Evolutionary conservation across 1,140 invertebrate genomes (phyloP).

Genomic region (Xylocopa sonorina): DNA sequence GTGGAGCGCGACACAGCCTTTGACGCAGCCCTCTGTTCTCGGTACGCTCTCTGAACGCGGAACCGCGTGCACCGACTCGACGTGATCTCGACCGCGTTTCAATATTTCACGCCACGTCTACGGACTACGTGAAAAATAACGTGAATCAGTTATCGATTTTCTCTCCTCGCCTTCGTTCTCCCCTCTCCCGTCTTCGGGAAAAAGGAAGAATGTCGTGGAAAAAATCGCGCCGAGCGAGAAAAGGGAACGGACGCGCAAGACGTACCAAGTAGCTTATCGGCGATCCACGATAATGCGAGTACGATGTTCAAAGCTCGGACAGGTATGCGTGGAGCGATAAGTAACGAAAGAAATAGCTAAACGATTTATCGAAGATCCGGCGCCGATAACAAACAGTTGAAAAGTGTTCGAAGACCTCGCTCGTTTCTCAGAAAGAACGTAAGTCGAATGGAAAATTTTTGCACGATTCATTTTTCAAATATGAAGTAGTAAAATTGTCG

Average conservation of each 20-base stretch:
- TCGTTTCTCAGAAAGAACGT: too few relatives aligned
- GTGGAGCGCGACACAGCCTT: background rate
- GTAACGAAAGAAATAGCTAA: constrained; percentile 8
- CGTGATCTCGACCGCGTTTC: background rate
- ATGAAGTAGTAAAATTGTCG: too few relatives aligned
- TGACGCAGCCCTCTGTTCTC: background rate
- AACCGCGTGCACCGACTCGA: background rate
- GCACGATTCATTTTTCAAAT: too few relatives aligned
- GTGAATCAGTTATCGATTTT: constrained; percentile 3
- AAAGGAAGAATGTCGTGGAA: background rate
- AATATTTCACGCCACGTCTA: background rate
- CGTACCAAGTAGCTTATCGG: constrained; percentile 4
- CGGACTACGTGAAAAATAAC: background rate
- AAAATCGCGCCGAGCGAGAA: background rate
- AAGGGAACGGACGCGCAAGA: background rate
- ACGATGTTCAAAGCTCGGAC: constrained; percentile 24
- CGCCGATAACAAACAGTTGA: constrained; percentile 2
- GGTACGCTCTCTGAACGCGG: background rate
- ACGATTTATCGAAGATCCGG: constrained; percentile 27
- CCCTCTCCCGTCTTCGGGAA: background rate
- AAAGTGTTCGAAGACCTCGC: too few relatives aligned
- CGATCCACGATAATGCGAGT: constrained; percentile 27
- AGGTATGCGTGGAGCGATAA: background rate
- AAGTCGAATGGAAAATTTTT: too few relatives aligned
- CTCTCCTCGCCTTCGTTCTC: too few relatives aligned